Evolutionary conservation across 1,140 invertebrate species (phyloP), one percentile per base, ranked within the genome.

Genomic region (Diorhabda carinulata): DNA sequence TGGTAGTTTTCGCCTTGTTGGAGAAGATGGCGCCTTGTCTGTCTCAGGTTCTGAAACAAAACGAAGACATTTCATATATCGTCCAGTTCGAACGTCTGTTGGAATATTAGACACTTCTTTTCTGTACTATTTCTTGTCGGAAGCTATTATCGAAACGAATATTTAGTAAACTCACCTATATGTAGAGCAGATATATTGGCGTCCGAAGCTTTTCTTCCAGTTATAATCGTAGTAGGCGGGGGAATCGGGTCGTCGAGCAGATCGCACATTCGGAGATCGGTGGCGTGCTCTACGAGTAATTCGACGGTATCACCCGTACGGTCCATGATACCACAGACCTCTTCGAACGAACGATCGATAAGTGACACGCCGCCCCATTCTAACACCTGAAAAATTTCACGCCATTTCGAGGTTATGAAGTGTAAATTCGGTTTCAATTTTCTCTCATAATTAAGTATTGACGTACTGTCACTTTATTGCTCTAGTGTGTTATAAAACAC

Each of bases 311-410:
- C 94, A 9, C 91, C 89, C 43, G 88, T 90, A 61, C 86, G 85
- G 76, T 96, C 93, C 85, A 97, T 91, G 73, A 97, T 93, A 60
- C 88, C 86, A 77, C 89, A 91, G 5, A 89, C 90, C 80, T 97
- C 95, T 80, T 98, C 95, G 79, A 96, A 97, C 67, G 91, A 96
- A 56, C 91, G 88, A 83, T 96, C 93, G 9, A 91, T 90, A 56
- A 97, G 82, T 0, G 92, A 90, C 59, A 95, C 89, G 2, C 93
- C 92, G 68, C 89, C 87, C 92, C 93, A 95, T 78, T 93, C 91
- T 5, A 95, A 81, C 69, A 93, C 47, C 47, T 52, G n/a, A 52
- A 3, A 52, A 52, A 52, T 25, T 25, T 25, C 25, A 25, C 25
- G 25, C 25, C 25, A 25, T 25, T 25, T 25, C 25, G 25, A 25